These are phyloP conservation scores for Lasioglossum calceatum DNA, from an alignment of 2,888 invertebrate species.

Conservation along the genomic window DNA sequence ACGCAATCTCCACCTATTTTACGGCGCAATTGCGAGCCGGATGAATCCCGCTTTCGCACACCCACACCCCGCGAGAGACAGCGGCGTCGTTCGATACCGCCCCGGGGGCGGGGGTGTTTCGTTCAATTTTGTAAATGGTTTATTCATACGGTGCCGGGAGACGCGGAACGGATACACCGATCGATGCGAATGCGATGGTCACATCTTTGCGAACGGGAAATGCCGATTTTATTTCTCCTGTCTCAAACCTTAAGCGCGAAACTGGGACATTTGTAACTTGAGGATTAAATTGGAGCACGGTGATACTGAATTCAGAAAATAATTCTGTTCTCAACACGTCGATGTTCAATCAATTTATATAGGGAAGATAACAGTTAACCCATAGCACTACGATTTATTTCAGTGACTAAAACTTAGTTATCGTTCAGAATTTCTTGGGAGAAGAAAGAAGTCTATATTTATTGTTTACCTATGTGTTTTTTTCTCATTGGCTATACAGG, in stretches of 20 bases:
- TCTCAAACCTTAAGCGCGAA: neutral
- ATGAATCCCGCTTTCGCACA: slow-evolving; percentile 26
- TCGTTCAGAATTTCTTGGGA: no score
- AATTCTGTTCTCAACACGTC: neutral
- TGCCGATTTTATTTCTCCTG: neutral
- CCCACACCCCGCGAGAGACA: neutral
- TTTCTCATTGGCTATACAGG: no score
- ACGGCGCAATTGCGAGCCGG: slow-evolving; percentile 46
- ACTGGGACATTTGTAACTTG: neutral
- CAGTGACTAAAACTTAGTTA: no score
- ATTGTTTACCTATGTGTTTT: no score
- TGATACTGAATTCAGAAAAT: neutral
- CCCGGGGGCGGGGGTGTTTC: neutral
- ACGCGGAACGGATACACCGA: neutral
- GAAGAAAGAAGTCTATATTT: no score
- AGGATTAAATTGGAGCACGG: neutral
- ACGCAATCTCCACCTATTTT: slow-evolving; percentile 55
- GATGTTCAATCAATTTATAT: no score
- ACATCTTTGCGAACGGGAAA: neutral
- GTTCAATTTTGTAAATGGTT: slow-evolving; percentile 3
- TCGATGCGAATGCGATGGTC: neutral
- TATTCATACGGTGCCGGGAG: neutral
- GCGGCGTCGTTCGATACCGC: slow-evolving; percentile 10
- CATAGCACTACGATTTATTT: no score
- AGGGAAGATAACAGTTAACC: no score